phyloP scores from a whole-genome alignment of 2,113 vertebrate species.

The Paralichthys olivaceus region DNA sequence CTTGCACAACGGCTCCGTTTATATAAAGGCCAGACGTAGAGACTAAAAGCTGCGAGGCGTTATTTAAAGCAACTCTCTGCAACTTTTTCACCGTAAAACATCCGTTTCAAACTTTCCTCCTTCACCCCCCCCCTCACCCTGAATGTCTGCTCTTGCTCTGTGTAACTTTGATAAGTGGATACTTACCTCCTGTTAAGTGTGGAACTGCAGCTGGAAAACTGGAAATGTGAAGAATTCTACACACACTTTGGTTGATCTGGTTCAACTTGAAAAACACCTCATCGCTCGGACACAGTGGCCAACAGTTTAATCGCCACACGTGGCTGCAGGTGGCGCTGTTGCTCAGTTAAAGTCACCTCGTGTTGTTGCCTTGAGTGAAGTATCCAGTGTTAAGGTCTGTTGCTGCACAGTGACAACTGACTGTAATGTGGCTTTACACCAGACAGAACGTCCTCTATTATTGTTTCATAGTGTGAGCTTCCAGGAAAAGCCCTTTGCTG shows the following conservation, averaged over 20 bases:
- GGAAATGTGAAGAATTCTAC: not conserved
- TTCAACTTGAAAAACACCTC: not conserved
- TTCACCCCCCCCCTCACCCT: no score
- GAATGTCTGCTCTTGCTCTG: no score
- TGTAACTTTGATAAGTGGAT: no score
- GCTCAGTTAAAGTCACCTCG: not conserved
- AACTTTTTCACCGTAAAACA: not conserved
- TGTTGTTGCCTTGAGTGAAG: not conserved
- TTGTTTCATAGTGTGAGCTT: slow-evolving; percentile 10
- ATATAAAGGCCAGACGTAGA: slow-evolving; percentile 31
- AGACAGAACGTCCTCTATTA: not conserved
- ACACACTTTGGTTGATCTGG: not conserved
- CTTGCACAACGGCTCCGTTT: not conserved
- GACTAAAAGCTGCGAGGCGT: slow-evolving; percentile 10
- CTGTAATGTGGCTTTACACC: slow-evolving; percentile 8
- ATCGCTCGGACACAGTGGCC: not conserved
- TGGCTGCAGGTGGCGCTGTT: not conserved
- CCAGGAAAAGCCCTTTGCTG: not conserved
- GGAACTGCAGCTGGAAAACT: no score
- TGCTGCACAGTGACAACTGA: slow-evolving; percentile 31
- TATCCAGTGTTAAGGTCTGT: not conserved
- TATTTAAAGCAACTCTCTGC: not conserved
- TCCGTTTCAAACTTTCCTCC: not conserved
- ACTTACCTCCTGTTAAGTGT: no score
- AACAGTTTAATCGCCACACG: not conserved